Evolutionary conservation across 2,113 vertebrate species (phyloP), one percentile per base, ranked within the genome.

Genomic region (Hippocampus mohnikei): DNA sequence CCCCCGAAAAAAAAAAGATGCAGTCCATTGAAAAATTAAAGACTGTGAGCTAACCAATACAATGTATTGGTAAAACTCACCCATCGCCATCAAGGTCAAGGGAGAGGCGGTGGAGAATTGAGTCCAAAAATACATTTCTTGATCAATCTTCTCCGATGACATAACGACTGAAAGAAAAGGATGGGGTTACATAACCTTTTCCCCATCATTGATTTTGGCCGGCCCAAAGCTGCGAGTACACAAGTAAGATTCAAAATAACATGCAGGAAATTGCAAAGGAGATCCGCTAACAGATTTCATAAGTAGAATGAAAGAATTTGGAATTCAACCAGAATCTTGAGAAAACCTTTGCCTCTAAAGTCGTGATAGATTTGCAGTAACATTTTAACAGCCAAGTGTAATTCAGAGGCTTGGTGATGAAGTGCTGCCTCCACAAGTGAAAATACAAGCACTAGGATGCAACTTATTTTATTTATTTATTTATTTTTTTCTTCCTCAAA

Each of bases 61-160:
- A 37, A 52, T 56, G 25, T 62, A 50, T 50, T 55, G 52, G 6
- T 77, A 76, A 29, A 66, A 76, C 40, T 48, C 48, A 66, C 58
- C 40, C 72, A 3, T 60, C 27, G 27, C 18, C 21, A 42, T 78
- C 76, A 88, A 90, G 86, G 87, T 89, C 79, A 88, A 76, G 80
- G 69, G 75, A 78, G 66, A 81, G 18, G 33, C 20, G 1, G 52
- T 61, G 73, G 73, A 75, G 63, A 71, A 50, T 60, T 42, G 56
- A 66, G 56, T 81, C 81, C 85, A 86, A 83, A 89, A 91, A 91
- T 91, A 89, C 46, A 84, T 78, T 78, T 85, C 80, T 86, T 86
- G 86, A 90, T 91, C 88, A 90, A 88, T 91, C 82, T 80, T 88
- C 89, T 90, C 84, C 80, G 70, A 86, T 90, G 85, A 88, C 87